Conservation (phyloP, 2,113 vertebrate genomes). For the Megaleporinus macrocephalus region DNA sequence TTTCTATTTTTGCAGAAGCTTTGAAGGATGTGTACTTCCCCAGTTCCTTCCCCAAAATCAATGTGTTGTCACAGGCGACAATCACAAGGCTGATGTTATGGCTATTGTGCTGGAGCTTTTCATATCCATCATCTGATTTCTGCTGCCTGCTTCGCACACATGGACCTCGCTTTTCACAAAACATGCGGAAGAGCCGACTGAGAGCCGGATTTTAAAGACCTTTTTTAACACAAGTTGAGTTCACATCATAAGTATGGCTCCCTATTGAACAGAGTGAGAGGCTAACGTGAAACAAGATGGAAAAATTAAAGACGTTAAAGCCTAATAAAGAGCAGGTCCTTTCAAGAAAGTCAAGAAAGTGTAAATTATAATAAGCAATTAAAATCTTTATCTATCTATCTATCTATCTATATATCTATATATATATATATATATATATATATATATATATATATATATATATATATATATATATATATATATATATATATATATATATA, state of each 20-base stretch:
- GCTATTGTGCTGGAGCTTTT: constrained; percentile 64
- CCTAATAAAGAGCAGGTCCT: no score
- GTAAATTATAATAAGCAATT: no score
- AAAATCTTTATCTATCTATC: no score
- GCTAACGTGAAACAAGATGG: no score
- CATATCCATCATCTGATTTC: constrained; percentile 66
- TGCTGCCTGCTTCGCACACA: constrained; percentile 61
- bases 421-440: no score
- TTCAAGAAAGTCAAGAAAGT: no score
- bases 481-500: no score
- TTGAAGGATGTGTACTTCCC: constrained; percentile 79
- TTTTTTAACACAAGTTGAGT: not conserved
- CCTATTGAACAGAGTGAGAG: no score
- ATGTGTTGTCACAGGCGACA: constrained; percentile 73
- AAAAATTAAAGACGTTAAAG: no score
- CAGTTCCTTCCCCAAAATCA: constrained; percentile 83
- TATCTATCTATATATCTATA: no score
- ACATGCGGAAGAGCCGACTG: constrained; percentile 22
- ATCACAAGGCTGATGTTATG: constrained; percentile 77
- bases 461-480: no score
- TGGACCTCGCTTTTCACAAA: constrained; percentile 47
- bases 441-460: no score
- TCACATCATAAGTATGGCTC: not conserved
- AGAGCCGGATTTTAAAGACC: not conserved
- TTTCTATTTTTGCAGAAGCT: constrained; percentile 76